Evolutionary conservation across 2,888 invertebrate species (phyloP).

Genomic region (Pomacea canaliculata): DNA sequence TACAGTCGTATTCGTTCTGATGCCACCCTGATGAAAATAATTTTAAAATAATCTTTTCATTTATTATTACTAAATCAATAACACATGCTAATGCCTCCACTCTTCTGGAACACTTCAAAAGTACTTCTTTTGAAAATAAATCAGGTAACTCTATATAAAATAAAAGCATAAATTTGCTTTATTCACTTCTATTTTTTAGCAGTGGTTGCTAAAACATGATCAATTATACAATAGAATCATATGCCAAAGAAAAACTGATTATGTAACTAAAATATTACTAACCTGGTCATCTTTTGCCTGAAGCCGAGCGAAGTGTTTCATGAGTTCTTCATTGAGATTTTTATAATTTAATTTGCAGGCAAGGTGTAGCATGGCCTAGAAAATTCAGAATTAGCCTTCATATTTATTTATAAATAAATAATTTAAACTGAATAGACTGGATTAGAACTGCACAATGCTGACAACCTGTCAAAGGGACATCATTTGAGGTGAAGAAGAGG

Average conservation of each 20-base stretch:
- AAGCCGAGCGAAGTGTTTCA: slow-evolving; percentile 94
- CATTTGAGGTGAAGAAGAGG: no score
- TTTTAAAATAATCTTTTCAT: background rate
- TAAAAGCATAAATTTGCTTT: no score
- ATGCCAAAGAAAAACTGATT: no score
- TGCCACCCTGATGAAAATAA: slow-evolving; percentile 73
- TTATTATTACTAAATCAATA: background rate
- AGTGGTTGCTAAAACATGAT: no score
- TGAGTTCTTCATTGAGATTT: slow-evolving; percentile 95
- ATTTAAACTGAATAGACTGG: no score
- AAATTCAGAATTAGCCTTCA: slow-evolving; percentile 35
- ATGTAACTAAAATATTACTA: background rate
- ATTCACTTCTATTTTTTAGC: no score
- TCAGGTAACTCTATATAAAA: background rate
- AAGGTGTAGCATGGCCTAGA: slow-evolving; percentile 89
- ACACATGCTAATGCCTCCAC: no score
- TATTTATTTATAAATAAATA: no score
- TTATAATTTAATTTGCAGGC: slow-evolving; percentile 97
- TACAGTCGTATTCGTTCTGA: slow-evolving; percentile 96
- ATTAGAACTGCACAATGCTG: no score
- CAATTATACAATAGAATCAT: no score
- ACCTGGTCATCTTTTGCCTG: slow-evolving; percentile 97
- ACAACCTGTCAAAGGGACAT: no score
- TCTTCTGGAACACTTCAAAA: background rate
- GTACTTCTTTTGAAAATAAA: background rate